Percentiles rank a stretch among this genome's conserved stretches.
These are phyloP conservation scores for Polia nebulosa DNA, from an alignment of 2,888 invertebrate genomes.

Conservation along the genomic window DNA sequence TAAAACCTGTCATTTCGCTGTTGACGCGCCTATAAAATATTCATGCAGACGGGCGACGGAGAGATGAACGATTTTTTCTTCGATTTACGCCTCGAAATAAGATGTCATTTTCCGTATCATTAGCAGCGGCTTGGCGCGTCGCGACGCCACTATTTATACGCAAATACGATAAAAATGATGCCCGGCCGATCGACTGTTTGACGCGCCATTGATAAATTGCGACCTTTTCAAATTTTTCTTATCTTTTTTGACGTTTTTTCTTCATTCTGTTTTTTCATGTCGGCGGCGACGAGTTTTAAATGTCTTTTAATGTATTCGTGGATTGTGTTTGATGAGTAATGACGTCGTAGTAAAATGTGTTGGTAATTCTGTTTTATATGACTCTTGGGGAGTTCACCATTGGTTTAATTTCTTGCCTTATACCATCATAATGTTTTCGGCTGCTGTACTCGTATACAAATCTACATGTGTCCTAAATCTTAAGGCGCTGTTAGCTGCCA, in stretches of 20 bases:
- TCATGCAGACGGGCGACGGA: constrained; percentile 86
- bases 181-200: constrained; percentile 89
- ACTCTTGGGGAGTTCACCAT: background rate
- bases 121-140: constrained; percentile 88
- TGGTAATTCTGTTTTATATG: constrained; percentile 45
- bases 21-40: constrained; percentile 91
- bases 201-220: constrained; percentile 90
- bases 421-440: background rate
- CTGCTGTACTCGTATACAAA: too few relatives aligned
- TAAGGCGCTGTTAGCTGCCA: too few relatives aligned
- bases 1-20: constrained; percentile 91
- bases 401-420: constrained; percentile 29
- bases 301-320: constrained; percentile 72
- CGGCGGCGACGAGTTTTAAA: constrained; percentile 73
- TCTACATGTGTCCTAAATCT: too few relatives aligned
- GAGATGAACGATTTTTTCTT: constrained; percentile 90
- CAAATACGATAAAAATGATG: constrained; percentile 91
- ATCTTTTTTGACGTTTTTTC: constrained; percentile 78
- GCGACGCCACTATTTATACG: constrained; percentile 90
- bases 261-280: constrained; percentile 71
- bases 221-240: constrained; percentile 85
- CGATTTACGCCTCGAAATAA: constrained; percentile 91
- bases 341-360: constrained; percentile 59
- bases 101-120: constrained; percentile 92
- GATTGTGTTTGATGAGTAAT: constrained; percentile 72